Conservation (phyloP, 2,113 vertebrate species). For the Notechis scutatus region DNA sequence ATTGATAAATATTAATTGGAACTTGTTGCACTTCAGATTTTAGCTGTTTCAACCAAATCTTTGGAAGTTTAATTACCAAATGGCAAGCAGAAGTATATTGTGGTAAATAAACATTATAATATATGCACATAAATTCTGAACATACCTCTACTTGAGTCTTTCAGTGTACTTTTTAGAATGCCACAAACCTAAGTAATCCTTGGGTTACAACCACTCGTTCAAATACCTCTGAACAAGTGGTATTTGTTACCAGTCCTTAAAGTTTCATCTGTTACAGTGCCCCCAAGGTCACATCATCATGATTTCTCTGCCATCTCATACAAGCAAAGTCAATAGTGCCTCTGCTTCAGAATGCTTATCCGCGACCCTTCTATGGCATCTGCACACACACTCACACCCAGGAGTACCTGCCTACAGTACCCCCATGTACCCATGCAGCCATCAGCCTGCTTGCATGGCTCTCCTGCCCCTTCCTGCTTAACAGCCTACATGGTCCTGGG, state of each 20-base stretch:
- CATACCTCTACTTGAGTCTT: background rate
- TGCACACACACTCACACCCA: fast-evolving
- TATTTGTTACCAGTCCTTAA: background rate
- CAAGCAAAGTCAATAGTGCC: background rate
- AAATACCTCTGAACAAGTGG: background rate
- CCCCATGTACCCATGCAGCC: background rate
- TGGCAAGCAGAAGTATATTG: background rate
- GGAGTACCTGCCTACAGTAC: background rate
- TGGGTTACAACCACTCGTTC: background rate
- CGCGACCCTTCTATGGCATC: background rate
- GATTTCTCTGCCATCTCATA: background rate
- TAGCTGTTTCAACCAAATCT: background rate
- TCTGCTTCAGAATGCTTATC: background rate
- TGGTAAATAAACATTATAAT: background rate
- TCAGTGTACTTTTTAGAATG: background rate
- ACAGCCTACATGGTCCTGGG: background rate
- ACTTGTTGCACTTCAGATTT: background rate
- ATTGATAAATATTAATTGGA: background rate
- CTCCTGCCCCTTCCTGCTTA: background rate
- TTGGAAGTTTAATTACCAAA: background rate
- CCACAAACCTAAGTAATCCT: background rate
- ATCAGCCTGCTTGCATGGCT: background rate
- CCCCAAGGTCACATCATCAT: background rate
- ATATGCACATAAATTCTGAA: background rate
- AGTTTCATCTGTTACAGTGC: background rate